Base-by-base conservation (phyloP, 2,797 vertebrate genomes). In the Macropus fuliginosus region DNA sequence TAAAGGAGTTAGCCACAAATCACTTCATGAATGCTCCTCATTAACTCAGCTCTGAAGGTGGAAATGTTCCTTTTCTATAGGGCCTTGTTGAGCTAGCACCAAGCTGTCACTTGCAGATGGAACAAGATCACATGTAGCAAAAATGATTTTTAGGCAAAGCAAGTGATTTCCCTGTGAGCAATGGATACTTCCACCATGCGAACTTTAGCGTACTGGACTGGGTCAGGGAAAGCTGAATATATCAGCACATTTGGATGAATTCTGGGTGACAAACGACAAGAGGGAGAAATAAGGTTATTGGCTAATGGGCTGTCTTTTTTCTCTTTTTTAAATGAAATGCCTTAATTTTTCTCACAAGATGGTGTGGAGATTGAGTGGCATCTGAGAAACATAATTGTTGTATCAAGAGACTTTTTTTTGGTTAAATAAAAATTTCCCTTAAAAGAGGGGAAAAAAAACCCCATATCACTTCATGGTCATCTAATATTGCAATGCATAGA, bases 401-500 rank as follows among this genome's bases (percentile, higher is more conserved):
- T 92, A 96, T 95, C 90, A 92, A 96, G 94, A 87, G 62, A 91
- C 40, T 55, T 27, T 28, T 24, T 96, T 34, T 0, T n/a, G 62
- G 12, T 97, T 97, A 98, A 98, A 97, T 98, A 98, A 98, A 98
- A 98, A 97, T 97, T 96, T 97, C 97, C 95, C 96, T 96, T 97
- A 98, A 98, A 98, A 98, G 95, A 97, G 94, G 59, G 59, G 59
- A 1, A 14, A 62, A 34, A 34, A n/a, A 62, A 0, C 56, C 8
- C 52, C 5, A 40, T 8, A 74, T 74, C 16, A 40, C n/a, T 40
- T 81, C n/a, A 3, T 46, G 18, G 18, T 46, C 8, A 24, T 24
- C 66, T 46, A 81, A 81, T 81, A 46, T 81, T 81, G 66, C 66
- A 74, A 8, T 74, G 2, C 18, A 46, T 2, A 24, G 24, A 81